Evolutionary conservation across 2,113 vertebrate species (phyloP).

Genomic region (Sakesphorus luctuosus): DNA sequence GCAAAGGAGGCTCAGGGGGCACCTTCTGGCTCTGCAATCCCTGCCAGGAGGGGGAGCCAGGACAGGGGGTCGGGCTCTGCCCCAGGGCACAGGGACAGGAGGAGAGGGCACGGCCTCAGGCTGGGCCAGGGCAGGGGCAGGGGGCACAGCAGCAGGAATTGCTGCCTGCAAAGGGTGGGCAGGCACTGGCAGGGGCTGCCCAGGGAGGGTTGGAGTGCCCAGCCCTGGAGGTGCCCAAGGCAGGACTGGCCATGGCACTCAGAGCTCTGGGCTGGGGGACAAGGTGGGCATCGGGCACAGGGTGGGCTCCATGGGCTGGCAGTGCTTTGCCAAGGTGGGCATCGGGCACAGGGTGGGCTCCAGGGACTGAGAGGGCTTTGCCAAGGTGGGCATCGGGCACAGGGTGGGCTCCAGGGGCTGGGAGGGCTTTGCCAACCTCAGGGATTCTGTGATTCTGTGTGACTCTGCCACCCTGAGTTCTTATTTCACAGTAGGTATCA

Average conservation of each 20-base stretch:
- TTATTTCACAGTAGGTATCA: neutral
- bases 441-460: neutral
- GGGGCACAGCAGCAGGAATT: neutral
- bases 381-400: neutral
- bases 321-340: too few relatives aligned
- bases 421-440: neutral
- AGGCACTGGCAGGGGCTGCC: neutral
- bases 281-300: neutral
- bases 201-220: neutral
- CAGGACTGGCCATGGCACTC: fast-evolving
- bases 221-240: neutral
- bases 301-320: too few relatives aligned
- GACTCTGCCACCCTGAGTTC: neutral
- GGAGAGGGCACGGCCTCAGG: too few relatives aligned
- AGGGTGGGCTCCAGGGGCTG: neutral
- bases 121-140: too few relatives aligned
- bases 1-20: too few relatives aligned
- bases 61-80: too few relatives aligned
- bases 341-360: too few relatives aligned
- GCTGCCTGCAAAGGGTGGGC: neutral
- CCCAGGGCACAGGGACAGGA: too few relatives aligned
- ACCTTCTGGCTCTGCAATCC: too few relatives aligned
- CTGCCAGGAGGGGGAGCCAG: too few relatives aligned
- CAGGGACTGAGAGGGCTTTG: too few relatives aligned
- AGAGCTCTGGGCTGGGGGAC: neutral